These are phyloP conservation scores for Sepioteuthis lessoniana DNA, from an alignment of 2,888 invertebrate genomes.

Conservation along the genomic window DNA sequence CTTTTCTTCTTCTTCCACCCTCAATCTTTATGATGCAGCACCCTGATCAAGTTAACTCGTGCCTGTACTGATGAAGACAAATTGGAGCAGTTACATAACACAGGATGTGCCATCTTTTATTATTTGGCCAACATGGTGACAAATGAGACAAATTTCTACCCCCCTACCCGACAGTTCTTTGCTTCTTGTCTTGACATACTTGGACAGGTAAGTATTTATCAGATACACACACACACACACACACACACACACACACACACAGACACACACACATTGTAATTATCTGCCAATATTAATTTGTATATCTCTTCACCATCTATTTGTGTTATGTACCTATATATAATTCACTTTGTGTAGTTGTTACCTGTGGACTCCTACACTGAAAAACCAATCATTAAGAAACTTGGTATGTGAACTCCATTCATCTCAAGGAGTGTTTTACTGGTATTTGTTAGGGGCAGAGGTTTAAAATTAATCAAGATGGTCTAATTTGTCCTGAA, in stretches of 20 bases:
- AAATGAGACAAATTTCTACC: slow-evolving; percentile 82
- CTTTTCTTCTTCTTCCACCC: neutral
- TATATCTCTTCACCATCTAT: neutral
- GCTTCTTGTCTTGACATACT: slow-evolving; percentile 82
- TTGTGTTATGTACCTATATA: too few species aligned
- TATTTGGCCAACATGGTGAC: slow-evolving; percentile 80
- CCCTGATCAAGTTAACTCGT: slow-evolving; percentile 66
- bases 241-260: neutral
- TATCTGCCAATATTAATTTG: neutral
- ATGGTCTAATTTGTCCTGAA: too few species aligned
- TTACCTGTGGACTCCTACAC: too few species aligned
- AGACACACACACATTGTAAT: neutral
- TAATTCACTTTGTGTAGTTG: too few species aligned
- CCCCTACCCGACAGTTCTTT: slow-evolving; percentile 83
- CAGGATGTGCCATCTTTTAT: slow-evolving; percentile 79
- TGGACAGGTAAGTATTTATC: slow-evolving; percentile 78
- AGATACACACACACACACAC: neutral
- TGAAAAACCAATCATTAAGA: too few species aligned
- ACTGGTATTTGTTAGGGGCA: too few species aligned
- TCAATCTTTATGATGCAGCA: slow-evolving; percentile 54
- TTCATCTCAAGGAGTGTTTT: too few species aligned
- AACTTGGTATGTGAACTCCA: too few species aligned
- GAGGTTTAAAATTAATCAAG: too few species aligned
- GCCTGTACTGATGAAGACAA: slow-evolving; percentile 57
- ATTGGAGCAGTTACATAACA: slow-evolving; percentile 57